A percentile compares a stretch with the other conserved stretches of the same genome.
Evolutionary conservation across 2,888 invertebrate species (phyloP).

Genomic region (Aspidapion aeneum): DNA sequence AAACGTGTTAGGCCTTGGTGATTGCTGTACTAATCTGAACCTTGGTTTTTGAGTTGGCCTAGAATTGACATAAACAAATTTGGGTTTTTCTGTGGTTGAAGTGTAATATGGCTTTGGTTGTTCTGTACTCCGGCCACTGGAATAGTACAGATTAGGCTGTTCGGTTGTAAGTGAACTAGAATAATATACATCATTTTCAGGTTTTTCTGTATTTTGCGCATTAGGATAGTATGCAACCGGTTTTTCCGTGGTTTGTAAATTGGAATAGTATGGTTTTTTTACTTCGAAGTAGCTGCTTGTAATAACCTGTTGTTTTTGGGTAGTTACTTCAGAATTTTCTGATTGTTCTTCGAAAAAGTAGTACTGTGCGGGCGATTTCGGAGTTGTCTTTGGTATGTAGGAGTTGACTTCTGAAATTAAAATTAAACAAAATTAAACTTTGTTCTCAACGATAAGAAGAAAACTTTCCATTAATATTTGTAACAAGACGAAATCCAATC

Average conservation of each 20-base stretch:
- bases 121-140: constrained; percentile 26
- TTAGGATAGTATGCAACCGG: constrained; percentile 16
- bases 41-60: constrained; percentile 8
- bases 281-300: neutral
- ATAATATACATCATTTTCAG: constrained; percentile 16
- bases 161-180: too few species aligned
- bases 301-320: neutral
- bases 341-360: constrained; percentile 62
- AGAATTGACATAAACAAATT: constrained; percentile 29
- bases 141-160: neutral
- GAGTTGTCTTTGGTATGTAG: constrained; percentile 20
- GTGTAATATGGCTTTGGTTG: neutral
- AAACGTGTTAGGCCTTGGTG: constrained; percentile 49
- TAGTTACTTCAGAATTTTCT: neutral
- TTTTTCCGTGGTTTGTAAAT: constrained; percentile 27
- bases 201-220: constrained; percentile 11
- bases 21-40: constrained; percentile 5
- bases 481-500: too few species aligned
- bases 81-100: constrained; percentile 31
- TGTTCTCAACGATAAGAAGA: too few species aligned
- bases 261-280: constrained; percentile 21
- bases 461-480: too few species aligned
- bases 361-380: constrained; percentile 56
- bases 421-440: neutral
- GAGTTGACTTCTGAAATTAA: constrained; percentile 11